phyloP scores from a whole-genome alignment of 2,113 vertebrate genomes.

The Alligator sinensis region DNA sequence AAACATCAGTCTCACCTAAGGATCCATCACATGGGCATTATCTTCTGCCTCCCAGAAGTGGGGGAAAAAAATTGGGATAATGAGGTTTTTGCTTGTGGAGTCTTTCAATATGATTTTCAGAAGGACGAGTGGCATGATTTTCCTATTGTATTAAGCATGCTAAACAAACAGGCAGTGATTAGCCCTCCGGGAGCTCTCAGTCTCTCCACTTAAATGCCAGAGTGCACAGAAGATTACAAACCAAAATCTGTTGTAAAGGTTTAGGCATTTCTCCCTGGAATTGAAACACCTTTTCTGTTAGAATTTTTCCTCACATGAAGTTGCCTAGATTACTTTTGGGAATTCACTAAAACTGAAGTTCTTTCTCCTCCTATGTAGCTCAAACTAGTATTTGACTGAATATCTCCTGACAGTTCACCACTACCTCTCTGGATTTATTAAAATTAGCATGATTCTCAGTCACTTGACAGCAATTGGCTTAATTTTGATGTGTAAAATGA shows the following conservation, averaged over 20 bases:
- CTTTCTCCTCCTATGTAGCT: slow-evolving; percentile 33
- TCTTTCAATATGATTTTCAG: neutral
- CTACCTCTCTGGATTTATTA: slow-evolving; percentile 36
- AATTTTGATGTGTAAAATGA: slow-evolving; percentile 58
- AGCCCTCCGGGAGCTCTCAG: neutral
- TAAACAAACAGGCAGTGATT: neutral
- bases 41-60: neutral
- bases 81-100: neutral
- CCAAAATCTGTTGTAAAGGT: neutral
- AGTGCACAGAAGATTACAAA: neutral
- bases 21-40: neutral
- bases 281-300: neutral
- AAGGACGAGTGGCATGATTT: neutral
- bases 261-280: neutral
- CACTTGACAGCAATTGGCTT: slow-evolving; percentile 36
- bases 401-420: slow-evolving; percentile 41
- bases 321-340: slow-evolving; percentile 28
- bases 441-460: slow-evolving; percentile 9
- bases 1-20: neutral
- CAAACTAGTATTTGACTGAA: slow-evolving; percentile 44
- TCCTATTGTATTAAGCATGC: neutral
- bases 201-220: neutral
- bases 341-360: slow-evolving; percentile 46
- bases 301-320: neutral
- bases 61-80: neutral